Evolutionary conservation across 2,797 vertebrate genomes (phyloP).

Genomic region (Arrhamphus sclerolepis): DNA sequence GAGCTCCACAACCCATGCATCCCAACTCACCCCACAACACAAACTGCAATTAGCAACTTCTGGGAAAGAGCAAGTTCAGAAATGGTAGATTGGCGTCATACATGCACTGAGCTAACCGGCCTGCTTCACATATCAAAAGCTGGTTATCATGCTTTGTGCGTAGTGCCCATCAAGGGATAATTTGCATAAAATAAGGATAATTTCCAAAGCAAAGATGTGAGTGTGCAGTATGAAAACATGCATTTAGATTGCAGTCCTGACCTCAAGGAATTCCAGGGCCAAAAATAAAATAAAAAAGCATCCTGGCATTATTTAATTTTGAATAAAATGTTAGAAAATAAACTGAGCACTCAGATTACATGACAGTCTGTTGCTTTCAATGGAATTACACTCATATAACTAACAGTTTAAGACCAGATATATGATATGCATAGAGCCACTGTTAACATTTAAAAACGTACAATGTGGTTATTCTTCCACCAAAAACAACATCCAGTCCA

Average conservation of each 20-base stretch:
- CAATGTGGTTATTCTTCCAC: constrained; percentile 35
- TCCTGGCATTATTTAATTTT: constrained; percentile 15
- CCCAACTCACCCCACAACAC: constrained; percentile 17
- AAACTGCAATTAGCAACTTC: constrained; percentile 28
- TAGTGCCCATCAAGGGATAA: constrained; percentile 24
- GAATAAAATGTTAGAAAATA: constrained; percentile 16
- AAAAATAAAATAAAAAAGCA: constrained; percentile 29
- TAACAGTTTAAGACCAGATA: neutral
- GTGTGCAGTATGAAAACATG: constrained; percentile 61
- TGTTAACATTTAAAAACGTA: neutral
- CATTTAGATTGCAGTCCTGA: constrained; percentile 54
- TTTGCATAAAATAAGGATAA: constrained; percentile 23
- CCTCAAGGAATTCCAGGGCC: constrained; percentile 9
- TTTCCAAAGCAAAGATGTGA: constrained; percentile 44
- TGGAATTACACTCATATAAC: constrained; percentile 26
- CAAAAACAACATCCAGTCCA: constrained; percentile 59
- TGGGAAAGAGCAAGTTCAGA: constrained; percentile 6
- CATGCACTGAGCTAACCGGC: constrained; percentile 7
- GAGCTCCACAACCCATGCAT: constrained; percentile 20
- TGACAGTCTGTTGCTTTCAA: constrained; percentile 63
- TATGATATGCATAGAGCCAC: neutral
- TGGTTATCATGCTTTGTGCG: constrained; percentile 51
- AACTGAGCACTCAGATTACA: constrained; percentile 23
- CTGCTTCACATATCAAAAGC: constrained; percentile 23
- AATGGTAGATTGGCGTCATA: constrained; percentile 23